phyloP scores from a whole-genome alignment of 1,140 invertebrate genomes.

The Mactra quadrangularis region DNA sequence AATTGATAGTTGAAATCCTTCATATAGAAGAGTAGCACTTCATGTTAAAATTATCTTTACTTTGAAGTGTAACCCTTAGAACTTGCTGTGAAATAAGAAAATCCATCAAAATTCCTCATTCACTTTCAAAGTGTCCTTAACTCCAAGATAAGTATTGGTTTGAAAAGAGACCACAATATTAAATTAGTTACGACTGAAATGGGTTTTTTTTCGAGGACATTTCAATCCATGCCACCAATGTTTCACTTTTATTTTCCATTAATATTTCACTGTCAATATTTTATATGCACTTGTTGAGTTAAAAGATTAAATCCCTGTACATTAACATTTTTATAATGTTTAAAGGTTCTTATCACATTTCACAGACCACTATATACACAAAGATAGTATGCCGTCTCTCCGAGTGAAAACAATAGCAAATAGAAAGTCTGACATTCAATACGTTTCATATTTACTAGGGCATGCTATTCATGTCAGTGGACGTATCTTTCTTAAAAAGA shows the following conservation, averaged over 20 bases:
- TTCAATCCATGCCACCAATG: conserved; percentile 15
- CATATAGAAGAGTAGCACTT: too few species aligned
- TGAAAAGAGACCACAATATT: too few species aligned
- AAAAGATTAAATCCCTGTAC: conserved; percentile 41
- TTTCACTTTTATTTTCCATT: conserved; percentile 26
- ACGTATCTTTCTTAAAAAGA: too few species aligned
- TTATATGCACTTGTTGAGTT: conserved; percentile 15
- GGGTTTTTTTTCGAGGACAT: conserved; percentile 1
- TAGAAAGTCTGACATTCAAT: conserved; percentile 37
- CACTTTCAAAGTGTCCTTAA: too few species aligned
- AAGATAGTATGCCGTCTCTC: background rate
- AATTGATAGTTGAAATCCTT: too few species aligned
- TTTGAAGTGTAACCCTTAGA: too few species aligned
- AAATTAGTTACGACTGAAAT: too few species aligned
- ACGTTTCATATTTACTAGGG: conserved; percentile 43
- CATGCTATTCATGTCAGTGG: background rate
- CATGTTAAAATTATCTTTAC: too few species aligned
- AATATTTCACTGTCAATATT: conserved; percentile 22
- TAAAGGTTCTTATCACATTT: conserved; percentile 23
- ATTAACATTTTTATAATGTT: conserved; percentile 31
- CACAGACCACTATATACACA: conserved; percentile 2
- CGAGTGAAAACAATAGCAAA: conserved; percentile 28
- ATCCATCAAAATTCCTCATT: too few species aligned
- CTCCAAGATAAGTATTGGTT: too few species aligned
- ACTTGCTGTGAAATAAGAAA: too few species aligned